Evolutionary conservation across 2,113 vertebrate species (phyloP), one percentile per base, ranked within the genome.

Genomic region (Cheilinus undulatus): DNA sequence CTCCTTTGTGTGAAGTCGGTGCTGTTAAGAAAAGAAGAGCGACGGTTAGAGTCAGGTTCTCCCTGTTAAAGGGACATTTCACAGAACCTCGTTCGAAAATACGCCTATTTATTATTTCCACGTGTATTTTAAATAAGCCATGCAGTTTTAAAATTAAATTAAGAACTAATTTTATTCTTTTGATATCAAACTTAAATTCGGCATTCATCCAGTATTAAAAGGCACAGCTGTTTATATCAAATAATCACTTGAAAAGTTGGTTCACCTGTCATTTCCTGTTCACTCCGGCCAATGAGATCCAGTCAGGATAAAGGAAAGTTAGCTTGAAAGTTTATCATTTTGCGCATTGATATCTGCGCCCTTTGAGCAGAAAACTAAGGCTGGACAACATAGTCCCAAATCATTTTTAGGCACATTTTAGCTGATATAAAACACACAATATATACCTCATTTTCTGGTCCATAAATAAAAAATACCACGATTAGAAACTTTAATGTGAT

Each of bases 191-290:
- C 51, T 54, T 40, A 0, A 70, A 0, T 58, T 50, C 64, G 72
- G 76, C 59, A 3, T 45, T 2, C 7, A 58, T 22, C 0, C 1
- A 24, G 13, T 7, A 4, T 7, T 14, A 52, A 58, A 32, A 40
- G n/a, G 0, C 1, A 3, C 19, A 17, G 5, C 4, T 0, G 12
- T 69, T 64, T 34, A 17, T 26, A 13, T 6, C 4, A n/a, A 69
- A 57, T 23, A 0, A 8, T 11, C 13, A 43, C 27, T 71, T 61
- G 48, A 13, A 23, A 13, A 11, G 20, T 30, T 7, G 7, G 23
- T 14, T 74, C 83, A 82, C 75, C 66, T 84, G 83, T 84, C 40
- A 17, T 73, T 38, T 24, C 20, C 22, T 2, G 8, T n/a, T 1
- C 19, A n/a, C 2, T 3, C 32, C 45, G 10, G 4, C 26, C 26